These are phyloP conservation scores for Corapipo altera DNA, from an alignment of 2,113 vertebrate genomes.

Conservation along the genomic window DNA sequence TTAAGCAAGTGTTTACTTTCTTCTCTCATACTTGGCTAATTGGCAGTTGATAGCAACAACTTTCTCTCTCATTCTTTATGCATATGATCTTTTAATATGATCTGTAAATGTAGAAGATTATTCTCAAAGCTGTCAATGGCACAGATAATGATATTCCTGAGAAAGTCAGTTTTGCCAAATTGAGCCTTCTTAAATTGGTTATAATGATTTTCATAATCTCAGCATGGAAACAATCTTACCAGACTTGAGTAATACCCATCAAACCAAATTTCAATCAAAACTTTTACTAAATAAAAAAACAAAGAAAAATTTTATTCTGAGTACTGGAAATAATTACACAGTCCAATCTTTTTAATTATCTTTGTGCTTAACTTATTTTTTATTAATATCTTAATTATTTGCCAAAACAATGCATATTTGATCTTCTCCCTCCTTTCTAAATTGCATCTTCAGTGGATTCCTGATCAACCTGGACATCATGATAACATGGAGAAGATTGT, in stretches of 20 bases:
- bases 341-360: not conserved
- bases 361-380: not conserved
- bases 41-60: not conserved
- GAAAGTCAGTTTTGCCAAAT: not conserved
- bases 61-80: not conserved
- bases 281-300: not conserved
- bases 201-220: not conserved
- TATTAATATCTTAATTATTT: not conserved
- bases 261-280: not conserved
- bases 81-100: not conserved
- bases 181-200: not conserved
- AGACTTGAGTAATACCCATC: not conserved
- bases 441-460: not conserved
- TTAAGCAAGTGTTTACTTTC: not conserved
- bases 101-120: not conserved
- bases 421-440: not conserved
- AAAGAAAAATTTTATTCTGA: not conserved
- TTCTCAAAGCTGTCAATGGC: not conserved
- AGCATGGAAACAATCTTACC: not conserved
- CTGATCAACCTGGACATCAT: not conserved
- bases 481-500: not conserved
- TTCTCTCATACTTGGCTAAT: not conserved
- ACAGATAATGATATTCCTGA: not conserved
- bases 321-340: not conserved
- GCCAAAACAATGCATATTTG: not conserved